Evolutionary conservation across 2,888 invertebrate species (phyloP), one percentile per base, ranked within the genome.

Genomic region (Eupithecia exiguata): DNA sequence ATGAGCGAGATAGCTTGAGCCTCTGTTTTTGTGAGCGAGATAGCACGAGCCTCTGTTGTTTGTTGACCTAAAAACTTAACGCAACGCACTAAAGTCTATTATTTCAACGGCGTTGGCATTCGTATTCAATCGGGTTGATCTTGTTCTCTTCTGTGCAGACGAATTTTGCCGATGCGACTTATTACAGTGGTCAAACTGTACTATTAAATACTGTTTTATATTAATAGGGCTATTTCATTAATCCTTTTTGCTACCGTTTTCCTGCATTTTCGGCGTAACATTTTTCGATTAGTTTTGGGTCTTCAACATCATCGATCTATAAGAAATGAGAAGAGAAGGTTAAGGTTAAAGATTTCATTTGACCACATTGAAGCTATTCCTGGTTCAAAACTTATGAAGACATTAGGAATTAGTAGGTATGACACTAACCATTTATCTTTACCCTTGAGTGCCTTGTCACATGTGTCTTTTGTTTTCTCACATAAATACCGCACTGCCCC

Each of bases 241-340:
- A 68, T 82, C 76, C 80, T 79, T 75, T 77, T 83, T 81, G 68
- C 74, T 84, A 79, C 84, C 83, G 83, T 75, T 83, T 81, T 82
- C 81, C 82, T 58, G 16, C 74, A 93, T 87, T 92, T 97, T 96
- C 77, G 95, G 96, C 95, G 88, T 96, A 96, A 63, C 97, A 88
- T 89, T 96, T 97, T 78, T 96, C 96, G 84, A 96, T 91, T 82
- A 98, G 86, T 81, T 96, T 96, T 5, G 98, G 98, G 81, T 98
- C 97, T 91, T 98, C 98, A 7, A 98, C 97, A 87, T 96, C 96
- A 10, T 98, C 98, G 79, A 98, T 95, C 98, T 98, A 91, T 62
- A 69, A 62, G 49, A 65, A 10, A 70, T 36, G 12, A 73, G 46
- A 68, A 61, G 4, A 36, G 82, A 35, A 35, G 12, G 9, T 16